A percentile compares a stretch with the other conserved stretches of the same genome.
Evolutionary conservation across 2,888 invertebrate species (phyloP).

Genomic region (Pyrrhosoma nymphula): DNA sequence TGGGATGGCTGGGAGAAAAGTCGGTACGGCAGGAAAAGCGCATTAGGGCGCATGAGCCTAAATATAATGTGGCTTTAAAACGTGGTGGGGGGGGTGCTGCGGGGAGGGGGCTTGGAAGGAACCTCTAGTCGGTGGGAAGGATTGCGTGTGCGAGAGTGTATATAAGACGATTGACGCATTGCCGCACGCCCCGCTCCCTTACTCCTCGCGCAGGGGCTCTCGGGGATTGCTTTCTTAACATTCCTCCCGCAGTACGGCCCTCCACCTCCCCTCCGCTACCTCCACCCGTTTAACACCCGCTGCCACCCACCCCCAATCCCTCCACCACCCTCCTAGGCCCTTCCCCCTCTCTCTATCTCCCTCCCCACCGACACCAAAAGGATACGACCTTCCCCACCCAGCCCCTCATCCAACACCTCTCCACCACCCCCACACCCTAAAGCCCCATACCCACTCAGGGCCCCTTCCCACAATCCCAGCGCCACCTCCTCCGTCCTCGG

Average conservation of each 20-base stretch:
- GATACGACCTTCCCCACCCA: not conserved
- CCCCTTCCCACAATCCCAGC: not conserved
- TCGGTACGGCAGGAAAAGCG: slow-evolving; percentile 49
- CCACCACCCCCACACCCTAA: not conserved
- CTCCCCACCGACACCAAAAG: not conserved
- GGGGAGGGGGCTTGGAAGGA: not conserved
- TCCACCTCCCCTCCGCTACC: not conserved
- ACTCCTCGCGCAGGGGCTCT: not conserved
- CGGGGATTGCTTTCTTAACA: slow-evolving; percentile 53
- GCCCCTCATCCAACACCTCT: not conserved
- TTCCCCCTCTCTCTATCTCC: not conserved
- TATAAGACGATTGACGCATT: slow-evolving; percentile 54
- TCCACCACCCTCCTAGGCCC: not conserved
- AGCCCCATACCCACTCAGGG: not conserved
- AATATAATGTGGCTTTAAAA: slow-evolving; percentile 52
- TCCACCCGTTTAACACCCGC: not conserved
- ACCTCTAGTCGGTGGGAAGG: not conserved
- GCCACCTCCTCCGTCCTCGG: not conserved
- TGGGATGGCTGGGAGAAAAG: not conserved
- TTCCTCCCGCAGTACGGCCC: slow-evolving; percentile 30
- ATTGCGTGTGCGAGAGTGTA: slow-evolving; percentile 8
- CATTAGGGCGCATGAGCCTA: slow-evolving; percentile 47
- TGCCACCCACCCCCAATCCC: not conserved
- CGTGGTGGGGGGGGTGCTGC: not conserved
- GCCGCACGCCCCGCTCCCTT: slow-evolving; percentile 21